Conservation (phyloP, 2,888 invertebrate genomes). For the Stenoptilia bipunctidactyla region DNA sequence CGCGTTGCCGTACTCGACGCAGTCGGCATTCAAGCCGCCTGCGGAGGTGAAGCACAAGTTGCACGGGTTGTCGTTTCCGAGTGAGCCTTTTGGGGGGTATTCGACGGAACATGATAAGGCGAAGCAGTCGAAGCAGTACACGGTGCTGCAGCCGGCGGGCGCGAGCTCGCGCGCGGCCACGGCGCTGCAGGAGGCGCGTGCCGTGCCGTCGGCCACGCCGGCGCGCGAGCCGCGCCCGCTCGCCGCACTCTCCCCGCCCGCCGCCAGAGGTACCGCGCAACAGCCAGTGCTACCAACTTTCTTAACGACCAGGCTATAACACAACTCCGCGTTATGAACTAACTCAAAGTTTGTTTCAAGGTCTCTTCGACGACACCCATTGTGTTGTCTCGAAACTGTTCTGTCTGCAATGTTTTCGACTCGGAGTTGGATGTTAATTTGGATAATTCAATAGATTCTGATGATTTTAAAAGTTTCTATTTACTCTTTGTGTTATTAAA, state of each 20-base stretch:
- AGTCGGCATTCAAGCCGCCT: constrained; percentile 86
- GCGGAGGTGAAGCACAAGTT: constrained; percentile 73
- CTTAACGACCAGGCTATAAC: constrained; percentile 59
- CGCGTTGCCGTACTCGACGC: constrained; percentile 77
- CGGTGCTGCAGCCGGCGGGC: constrained; percentile 87
- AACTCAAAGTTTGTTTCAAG: constrained; percentile 63
- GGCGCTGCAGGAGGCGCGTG: constrained; percentile 81
- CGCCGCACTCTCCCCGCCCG: constrained; percentile 79
- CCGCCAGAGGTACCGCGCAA: constrained; percentile 77
- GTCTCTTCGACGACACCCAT: constrained; percentile 25
- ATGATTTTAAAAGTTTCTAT: neutral
- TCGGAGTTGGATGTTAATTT: constrained; percentile 26
- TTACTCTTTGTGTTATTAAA: no score
- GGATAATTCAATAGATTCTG: neutral
- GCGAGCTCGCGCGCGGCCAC: constrained; percentile 85
- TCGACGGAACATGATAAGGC: constrained; percentile 67
- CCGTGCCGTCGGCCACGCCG: constrained; percentile 63
- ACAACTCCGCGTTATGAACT: constrained; percentile 52
- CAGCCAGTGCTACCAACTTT: constrained; percentile 53
- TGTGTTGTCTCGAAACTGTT: neutral
- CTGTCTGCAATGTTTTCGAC: constrained; percentile 16
- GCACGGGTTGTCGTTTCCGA: constrained; percentile 54
- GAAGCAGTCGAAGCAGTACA: constrained; percentile 83
- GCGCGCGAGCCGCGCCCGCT: constrained; percentile 56
- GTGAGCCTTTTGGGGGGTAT: constrained; percentile 83